These are phyloP conservation scores for Hippocampus guttulatus DNA, from an alignment of 2,113 vertebrate genomes.

Conservation along the genomic window DNA sequence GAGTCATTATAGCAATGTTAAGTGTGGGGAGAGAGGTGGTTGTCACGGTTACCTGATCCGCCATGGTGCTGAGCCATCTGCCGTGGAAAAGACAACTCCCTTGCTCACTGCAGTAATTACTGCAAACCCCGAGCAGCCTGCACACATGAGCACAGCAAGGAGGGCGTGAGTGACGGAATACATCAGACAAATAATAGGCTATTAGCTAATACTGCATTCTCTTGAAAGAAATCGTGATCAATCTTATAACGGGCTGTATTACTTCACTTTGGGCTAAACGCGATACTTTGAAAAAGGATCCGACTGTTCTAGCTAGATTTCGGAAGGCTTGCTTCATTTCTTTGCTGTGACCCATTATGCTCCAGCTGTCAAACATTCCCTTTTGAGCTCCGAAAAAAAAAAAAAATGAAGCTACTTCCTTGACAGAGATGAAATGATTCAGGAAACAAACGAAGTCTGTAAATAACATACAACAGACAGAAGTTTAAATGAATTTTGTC, in stretches of 20 bases:
- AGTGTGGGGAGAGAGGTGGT: slow-evolving; percentile 62
- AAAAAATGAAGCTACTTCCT: slow-evolving; percentile 8
- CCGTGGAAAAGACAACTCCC: slow-evolving; percentile 75
- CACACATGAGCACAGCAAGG: slow-evolving; percentile 39
- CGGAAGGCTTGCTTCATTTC: slow-evolving; percentile 7
- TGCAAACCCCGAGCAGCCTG: slow-evolving; percentile 59
- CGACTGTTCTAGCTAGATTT: slow-evolving; percentile 9
- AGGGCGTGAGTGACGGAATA: slow-evolving; percentile 29
- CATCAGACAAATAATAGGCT: not conserved
- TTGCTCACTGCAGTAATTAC: slow-evolving; percentile 76
- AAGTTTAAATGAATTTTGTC: slow-evolving; percentile 8
- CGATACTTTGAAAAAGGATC: slow-evolving; percentile 4
- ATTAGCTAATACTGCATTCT: slow-evolving; percentile 9
- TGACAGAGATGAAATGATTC: slow-evolving; percentile 6
- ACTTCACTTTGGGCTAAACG: slow-evolving; percentile 10
- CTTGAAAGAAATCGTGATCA: slow-evolving; percentile 1
- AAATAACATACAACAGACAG: slow-evolving; percentile 28
- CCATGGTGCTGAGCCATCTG: slow-evolving; percentile 84
- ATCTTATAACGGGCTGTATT: slow-evolving; percentile 19
- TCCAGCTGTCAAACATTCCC: slow-evolving; percentile 36
- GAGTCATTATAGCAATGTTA: slow-evolving; percentile 56
- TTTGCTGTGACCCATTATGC: slow-evolving; percentile 26
- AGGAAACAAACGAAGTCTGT: slow-evolving; percentile 18
- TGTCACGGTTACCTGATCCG: slow-evolving; percentile 83
- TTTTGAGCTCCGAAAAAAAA: slow-evolving; percentile 12